phyloP scores from a whole-genome alignment of 2,113 vertebrate species.

The Climacteris rufus region DNA sequence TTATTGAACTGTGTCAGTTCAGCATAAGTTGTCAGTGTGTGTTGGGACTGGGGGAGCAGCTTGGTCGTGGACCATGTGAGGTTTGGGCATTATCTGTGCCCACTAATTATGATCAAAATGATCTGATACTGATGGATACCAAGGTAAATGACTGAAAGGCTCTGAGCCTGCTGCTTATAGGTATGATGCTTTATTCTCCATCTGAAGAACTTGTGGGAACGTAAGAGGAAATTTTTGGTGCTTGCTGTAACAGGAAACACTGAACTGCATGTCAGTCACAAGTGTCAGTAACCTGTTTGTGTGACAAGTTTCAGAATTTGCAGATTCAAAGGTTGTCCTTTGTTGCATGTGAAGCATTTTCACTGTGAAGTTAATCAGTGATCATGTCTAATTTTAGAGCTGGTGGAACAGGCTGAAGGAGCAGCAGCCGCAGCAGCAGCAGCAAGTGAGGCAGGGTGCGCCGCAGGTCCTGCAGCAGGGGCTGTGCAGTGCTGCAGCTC shows the following conservation, averaged over 20 bases:
- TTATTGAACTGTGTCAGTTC: neutral
- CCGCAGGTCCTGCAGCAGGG: too few species aligned
- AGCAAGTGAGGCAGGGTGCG: too few species aligned
- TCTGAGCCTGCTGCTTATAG: neutral
- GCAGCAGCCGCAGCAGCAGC: neutral
- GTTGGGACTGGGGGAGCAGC: neutral
- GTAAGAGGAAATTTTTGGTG: neutral
- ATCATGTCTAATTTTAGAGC: constrained; percentile 55
- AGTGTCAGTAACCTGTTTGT: neutral
- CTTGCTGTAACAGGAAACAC: neutral
- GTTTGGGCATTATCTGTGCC: neutral
- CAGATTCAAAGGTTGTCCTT: neutral
- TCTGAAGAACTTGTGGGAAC: neutral
- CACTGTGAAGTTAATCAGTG: neutral
- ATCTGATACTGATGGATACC: neutral
- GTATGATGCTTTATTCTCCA: neutral
- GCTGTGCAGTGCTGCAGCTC: too few species aligned
- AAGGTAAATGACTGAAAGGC: neutral
- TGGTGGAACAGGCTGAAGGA: constrained; percentile 64
- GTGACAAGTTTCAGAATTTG: neutral
- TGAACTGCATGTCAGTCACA: neutral
- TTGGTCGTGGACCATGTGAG: neutral
- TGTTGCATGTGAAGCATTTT: neutral
- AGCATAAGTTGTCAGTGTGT: neutral
- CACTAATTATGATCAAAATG: neutral